Evolutionary conservation across 2,888 invertebrate species (phyloP).

Genomic region (Oscheius onirici): DNA sequence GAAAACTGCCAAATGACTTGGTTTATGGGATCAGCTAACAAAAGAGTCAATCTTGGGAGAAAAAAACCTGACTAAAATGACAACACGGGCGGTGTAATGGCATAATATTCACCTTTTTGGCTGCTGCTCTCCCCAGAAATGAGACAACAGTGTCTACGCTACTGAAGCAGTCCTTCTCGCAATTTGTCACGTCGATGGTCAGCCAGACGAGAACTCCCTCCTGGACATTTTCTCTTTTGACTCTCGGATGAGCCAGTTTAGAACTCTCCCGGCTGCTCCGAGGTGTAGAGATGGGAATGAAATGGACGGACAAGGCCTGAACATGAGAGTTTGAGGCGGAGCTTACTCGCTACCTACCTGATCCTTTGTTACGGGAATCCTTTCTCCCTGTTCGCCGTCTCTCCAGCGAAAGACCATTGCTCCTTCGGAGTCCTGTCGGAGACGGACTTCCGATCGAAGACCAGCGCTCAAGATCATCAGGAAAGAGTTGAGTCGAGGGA

Average conservation of each 20-base stretch:
- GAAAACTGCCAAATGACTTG: too few relatives aligned
- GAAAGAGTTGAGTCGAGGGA: slow-evolving; percentile 41
- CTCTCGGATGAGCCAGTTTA: not conserved
- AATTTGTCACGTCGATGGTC: slow-evolving; percentile 52
- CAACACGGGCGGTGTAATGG: not conserved
- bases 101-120: slow-evolving; percentile 43
- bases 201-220: slow-evolving; percentile 43
- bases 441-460: slow-evolving; percentile 56
- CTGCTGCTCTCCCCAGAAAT: slow-evolving; percentile 57
- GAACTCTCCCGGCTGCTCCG: not conserved
- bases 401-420: slow-evolving; percentile 64
- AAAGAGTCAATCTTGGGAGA: not conserved
- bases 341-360: slow-evolving; percentile 25
- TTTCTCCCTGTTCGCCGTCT: slow-evolving; percentile 15
- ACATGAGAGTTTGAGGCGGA: not conserved
- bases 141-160: slow-evolving; percentile 60
- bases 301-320: slow-evolving; percentile 29
- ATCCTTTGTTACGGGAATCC: slow-evolving; percentile 37
- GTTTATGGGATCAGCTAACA: not conserved
- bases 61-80: not conserved
- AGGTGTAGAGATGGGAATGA: slow-evolving; percentile 16
- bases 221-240: slow-evolving; percentile 2
- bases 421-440: slow-evolving; percentile 55
- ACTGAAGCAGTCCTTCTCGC: slow-evolving; percentile 53
- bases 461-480: slow-evolving; percentile 52